These are phyloP conservation scores for Agonopterix alstromeriana DNA, from an alignment of 2,888 invertebrate genomes.

Conservation along the genomic window DNA sequence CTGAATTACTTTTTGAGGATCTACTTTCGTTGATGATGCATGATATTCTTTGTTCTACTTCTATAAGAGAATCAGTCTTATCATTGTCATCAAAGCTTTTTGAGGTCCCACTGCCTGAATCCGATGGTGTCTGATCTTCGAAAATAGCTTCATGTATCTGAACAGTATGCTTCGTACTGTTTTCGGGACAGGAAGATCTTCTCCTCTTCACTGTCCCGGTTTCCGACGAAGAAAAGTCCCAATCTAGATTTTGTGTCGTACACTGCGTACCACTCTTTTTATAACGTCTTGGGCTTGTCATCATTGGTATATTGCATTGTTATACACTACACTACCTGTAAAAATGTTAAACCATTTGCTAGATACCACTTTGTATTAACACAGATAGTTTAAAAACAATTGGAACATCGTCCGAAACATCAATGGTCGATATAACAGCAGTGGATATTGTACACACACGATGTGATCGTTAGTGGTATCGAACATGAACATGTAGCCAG, in stretches of 20 bases:
- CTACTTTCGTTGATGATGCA: constrained; percentile 66
- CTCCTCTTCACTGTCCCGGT: constrained; percentile 85
- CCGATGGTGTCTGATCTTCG: constrained; percentile 60
- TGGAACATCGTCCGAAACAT: constrained; percentile 14
- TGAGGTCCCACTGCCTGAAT: constrained; percentile 61
- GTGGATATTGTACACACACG: constrained; percentile 24
- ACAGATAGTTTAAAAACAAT: neutral
- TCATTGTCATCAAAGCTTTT: constrained; percentile 51
- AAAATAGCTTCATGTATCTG: constrained; percentile 45
- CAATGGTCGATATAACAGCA: constrained; percentile 31
- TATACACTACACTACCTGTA: constrained; percentile 19
- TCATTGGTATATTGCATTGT: constrained; percentile 55
- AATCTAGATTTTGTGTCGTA: constrained; percentile 73
- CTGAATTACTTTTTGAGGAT: constrained; percentile 68
- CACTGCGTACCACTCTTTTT: constrained; percentile 61
- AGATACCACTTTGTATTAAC: neutral
- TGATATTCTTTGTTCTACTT: constrained; percentile 68
- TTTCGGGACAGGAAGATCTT: constrained; percentile 74
- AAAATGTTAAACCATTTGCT: neutral
- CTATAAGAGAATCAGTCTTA: constrained; percentile 53
- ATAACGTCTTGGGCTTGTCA: constrained; percentile 72
- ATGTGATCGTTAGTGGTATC: constrained; percentile 47
- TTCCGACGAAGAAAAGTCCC: constrained; percentile 83
- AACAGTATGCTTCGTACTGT: constrained; percentile 29
- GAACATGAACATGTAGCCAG: constrained; percentile 42